Base-by-base conservation (phyloP, 2,113 vertebrate species). In the Garra rufa region DNA sequence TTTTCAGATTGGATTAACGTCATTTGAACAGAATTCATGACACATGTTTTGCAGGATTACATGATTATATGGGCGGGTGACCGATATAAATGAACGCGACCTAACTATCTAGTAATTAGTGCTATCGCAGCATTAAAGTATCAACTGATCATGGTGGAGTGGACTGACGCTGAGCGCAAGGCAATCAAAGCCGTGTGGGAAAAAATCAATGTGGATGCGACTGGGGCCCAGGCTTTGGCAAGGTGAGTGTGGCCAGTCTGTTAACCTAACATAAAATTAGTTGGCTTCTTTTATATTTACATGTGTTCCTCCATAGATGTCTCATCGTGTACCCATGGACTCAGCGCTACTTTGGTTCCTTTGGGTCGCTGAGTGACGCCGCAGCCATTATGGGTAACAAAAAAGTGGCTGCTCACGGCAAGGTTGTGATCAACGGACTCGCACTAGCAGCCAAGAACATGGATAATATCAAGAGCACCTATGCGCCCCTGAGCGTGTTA, bases 331-430 rank as follows among this genome's bases (percentile, higher is more conserved):
- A 83, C 82, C 95, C 94, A 0, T 87, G 83, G 87, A 92, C 93
- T 0, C 95, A 95, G 93, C 93, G 93, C 69, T 96, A 96, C 85
- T 96, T 96, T 88, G 91, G 89, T 11, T 91, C 93, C 83, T 95
- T 94, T 0, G 93, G 94, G 38, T 88, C 94, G 83, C 88, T 91
- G 86, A 76, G 61, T 2, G 92, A 92, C 82, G 94, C 94, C 83
- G 95, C 95, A 0, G 30, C 74, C 7, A 87, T 80, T 93, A 94
- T 86, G 81, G 94, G 70, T 86, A 94, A 26, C n/a, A 59, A 59
- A 59, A 59, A 59, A 59, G 95, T 81, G 84, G 85, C 85, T 55
- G 82, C 85, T 44, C 87, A 88, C 55, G 85, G 87, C 2, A 46
- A 50, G 11, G 38, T 26, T 46, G 74, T 89, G 21, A 24, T 88